Conservation (phyloP, 2,888 invertebrate species). For the Tinea pellionella region DNA sequence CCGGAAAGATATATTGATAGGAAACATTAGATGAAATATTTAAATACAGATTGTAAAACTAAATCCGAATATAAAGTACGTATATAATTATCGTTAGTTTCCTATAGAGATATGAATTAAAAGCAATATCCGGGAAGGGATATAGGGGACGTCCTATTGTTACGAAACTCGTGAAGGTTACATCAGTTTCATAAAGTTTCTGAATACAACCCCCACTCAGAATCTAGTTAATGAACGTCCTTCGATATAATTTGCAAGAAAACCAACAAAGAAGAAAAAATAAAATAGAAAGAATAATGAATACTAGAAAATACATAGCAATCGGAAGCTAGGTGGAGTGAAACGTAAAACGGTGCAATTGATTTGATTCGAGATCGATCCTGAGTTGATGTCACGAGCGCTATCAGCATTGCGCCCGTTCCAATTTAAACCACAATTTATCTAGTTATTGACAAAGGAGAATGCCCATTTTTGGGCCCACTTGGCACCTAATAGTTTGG, state of each 20-base stretch:
- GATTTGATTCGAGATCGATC: background rate
- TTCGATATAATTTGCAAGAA: background rate
- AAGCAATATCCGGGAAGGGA: conserved; percentile 28
- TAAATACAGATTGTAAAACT: background rate
- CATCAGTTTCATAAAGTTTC: background rate
- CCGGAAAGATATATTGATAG: no score
- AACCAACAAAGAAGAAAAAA: background rate
- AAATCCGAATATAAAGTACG: background rate
- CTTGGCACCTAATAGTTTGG: no score
- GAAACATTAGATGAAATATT: no score
- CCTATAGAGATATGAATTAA: conserved; percentile 18
- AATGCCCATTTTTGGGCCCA: no score
- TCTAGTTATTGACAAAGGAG: background rate
- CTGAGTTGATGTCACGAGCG: background rate
- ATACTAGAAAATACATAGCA: no score
- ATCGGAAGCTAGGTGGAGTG: no score
- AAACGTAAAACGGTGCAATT: no score
- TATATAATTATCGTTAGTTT: background rate
- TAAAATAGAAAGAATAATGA: no score
- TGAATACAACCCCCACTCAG: background rate
- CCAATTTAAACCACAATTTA: background rate
- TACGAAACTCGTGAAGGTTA: conserved; percentile 18
- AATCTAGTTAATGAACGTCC: background rate
- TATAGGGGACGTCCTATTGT: conserved; percentile 22
- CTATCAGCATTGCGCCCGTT: background rate